phyloP scores from a whole-genome alignment of 2,888 invertebrate species.

The Cosmia trapezina region DNA sequence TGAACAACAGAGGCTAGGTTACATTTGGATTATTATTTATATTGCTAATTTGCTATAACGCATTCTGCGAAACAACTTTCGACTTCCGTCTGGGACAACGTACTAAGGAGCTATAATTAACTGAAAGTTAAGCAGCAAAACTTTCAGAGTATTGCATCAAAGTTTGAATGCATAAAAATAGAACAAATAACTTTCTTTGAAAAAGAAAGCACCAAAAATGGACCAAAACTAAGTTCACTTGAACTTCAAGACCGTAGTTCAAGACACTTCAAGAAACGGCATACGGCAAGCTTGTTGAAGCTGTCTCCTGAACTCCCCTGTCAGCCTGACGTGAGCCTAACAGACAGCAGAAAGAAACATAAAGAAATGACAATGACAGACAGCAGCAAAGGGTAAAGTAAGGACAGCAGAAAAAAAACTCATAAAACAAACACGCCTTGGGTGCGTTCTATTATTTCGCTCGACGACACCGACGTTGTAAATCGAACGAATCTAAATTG shows the following conservation, averaged over 20 bases:
- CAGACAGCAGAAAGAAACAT: too few relatives aligned
- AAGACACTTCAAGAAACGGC: background rate
- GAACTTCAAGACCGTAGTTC: too few relatives aligned
- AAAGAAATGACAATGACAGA: too few relatives aligned
- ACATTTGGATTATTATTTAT: constrained; percentile 9
- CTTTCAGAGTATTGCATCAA: background rate
- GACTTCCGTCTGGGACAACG: background rate
- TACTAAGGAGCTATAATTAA: background rate
- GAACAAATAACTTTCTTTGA: constrained; percentile 8
- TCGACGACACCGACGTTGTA: too few relatives aligned
- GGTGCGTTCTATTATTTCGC: too few relatives aligned
- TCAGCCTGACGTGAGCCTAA: background rate
- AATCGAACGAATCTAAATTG: too few relatives aligned
- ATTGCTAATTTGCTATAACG: background rate
- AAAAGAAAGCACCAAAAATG: background rate
- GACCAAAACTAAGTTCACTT: constrained; percentile 20
- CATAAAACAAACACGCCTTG: too few relatives aligned
- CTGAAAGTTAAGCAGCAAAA: background rate
- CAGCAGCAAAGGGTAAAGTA: too few relatives aligned
- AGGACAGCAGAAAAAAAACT: too few relatives aligned
- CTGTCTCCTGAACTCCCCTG: too few relatives aligned
- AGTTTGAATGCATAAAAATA: constrained; percentile 6
- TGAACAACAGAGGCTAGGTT: constrained; percentile 14
- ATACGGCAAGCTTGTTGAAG: background rate
- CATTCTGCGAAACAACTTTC: constrained; percentile 29